A percentile compares a stretch with the other conserved stretches of the same genome.
Conservation (phyloP, 2,888 invertebrate species). For the Aphidius colemani region DNA sequence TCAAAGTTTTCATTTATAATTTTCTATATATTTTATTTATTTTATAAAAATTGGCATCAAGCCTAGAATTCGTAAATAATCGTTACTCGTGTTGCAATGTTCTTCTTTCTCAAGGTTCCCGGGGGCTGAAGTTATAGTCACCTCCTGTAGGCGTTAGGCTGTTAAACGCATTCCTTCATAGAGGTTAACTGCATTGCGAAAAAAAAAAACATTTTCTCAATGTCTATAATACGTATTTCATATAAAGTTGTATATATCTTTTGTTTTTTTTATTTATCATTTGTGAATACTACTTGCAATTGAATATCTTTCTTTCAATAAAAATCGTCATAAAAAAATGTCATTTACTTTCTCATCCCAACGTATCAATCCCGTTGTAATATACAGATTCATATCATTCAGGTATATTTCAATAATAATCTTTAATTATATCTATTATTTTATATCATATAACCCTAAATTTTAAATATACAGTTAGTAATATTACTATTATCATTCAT, state of each 20-base stretch:
- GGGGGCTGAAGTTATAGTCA: slow-evolving; percentile 50
- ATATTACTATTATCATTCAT: no score
- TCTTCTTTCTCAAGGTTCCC: slow-evolving; percentile 57
- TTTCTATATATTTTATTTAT: no score
- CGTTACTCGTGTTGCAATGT: slow-evolving; percentile 55
- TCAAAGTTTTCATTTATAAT: no score
- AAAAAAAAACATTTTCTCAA: slow-evolving; percentile 30
- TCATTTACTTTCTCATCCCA: no score
- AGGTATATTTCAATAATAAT: no score
- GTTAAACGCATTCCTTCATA: slow-evolving; percentile 60
- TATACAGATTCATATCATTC: no score
- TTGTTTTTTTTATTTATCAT: not conserved
- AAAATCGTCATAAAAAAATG: no score
- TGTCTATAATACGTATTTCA: slow-evolving; percentile 2
- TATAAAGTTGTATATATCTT: slow-evolving; percentile 2
- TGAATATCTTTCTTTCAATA: no score
- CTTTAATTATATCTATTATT: no score
- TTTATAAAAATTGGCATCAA: slow-evolving; percentile 48
- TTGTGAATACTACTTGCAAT: not conserved
- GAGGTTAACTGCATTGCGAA: slow-evolving; percentile 57
- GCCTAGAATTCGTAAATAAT: slow-evolving; percentile 53
- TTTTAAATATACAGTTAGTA: no score
- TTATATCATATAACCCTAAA: no score
- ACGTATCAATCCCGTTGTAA: no score
- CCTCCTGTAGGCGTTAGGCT: slow-evolving; percentile 59